These are phyloP conservation scores for Deladenus siricidicola DNA, from an alignment of 2,888 invertebrate species.

Conservation along the genomic window DNA sequence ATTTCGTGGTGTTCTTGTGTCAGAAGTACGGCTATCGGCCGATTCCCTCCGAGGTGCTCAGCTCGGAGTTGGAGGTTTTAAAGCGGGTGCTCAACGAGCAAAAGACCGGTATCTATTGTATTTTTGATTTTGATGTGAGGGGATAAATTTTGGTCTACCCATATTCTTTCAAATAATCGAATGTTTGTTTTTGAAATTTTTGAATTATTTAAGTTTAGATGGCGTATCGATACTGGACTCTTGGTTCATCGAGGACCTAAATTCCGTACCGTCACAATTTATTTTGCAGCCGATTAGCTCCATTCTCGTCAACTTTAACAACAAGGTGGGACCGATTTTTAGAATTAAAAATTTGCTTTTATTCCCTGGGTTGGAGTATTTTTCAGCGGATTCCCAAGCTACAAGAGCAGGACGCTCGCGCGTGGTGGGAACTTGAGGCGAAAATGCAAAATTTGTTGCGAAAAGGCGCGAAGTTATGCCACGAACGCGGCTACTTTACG, in stretches of 20 bases:
- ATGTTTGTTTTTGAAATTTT: no score
- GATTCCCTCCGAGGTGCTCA: conserved; percentile 86
- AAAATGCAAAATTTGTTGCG: conserved; percentile 89
- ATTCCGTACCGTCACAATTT: conserved; percentile 87
- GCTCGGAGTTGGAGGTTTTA: conserved; percentile 78
- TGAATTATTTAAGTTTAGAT: not conserved
- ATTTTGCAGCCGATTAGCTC: conserved; percentile 93
- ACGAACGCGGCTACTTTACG: conserved; percentile 71
- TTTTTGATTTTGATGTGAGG: not conserved
- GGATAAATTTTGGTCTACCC: not conserved
- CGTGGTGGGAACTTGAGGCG: conserved; percentile 93
- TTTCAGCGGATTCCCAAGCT: conserved; percentile 78
- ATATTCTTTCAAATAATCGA: conserved; percentile 16
- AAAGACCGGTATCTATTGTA: conserved; percentile 7
- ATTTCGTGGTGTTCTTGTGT: conserved; percentile 70
- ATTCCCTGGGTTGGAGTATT: no score
- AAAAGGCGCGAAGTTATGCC: conserved; percentile 76
- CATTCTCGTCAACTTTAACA: conserved; percentile 90
- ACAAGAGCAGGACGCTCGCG: conserved; percentile 88
- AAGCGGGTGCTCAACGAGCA: conserved; percentile 66
- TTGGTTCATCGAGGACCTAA: conserved; percentile 92
- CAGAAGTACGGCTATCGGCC: conserved; percentile 98
- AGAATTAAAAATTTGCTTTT: not conserved
- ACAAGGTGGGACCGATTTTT: conserved; percentile 67
- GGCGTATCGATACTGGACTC: conserved; percentile 65